Base-by-base conservation (phyloP, 1,140 invertebrate species). In the Orchesella cincta region DNA sequence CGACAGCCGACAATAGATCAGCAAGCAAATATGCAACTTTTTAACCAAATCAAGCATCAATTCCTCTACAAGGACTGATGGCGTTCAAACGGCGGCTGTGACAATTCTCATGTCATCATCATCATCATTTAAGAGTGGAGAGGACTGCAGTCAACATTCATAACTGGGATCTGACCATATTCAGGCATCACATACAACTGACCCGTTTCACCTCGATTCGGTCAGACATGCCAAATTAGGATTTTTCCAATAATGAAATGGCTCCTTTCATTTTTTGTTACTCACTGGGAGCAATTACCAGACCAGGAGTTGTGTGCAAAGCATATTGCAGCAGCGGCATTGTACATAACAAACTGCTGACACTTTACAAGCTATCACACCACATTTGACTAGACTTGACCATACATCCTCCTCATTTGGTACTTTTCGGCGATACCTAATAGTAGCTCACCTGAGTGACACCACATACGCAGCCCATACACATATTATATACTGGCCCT, bases 151-250 rank as follows among this genome's bases (percentile, higher is more conserved):
- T 46, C 18, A 57, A 26, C 62, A 67, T 29, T 67, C 62, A 67
- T 67, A 67, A 67, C 62, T 14, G 62, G 62, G 26, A 67, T n/a
- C 52, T 18, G 52, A 14, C 62, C 62, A 67, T 67, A 67, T 67
- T 67, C 62, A 67, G 62, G 12, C 62, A 67, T 67, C 23, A 3
- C 23, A 67, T 67, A 67, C 62, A 67, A 67, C 62, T 67, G 62
- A 67, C 62, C 62, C 62, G 62, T 67, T 67, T 67, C 62, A 67
- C 62, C 62, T 67, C 33, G 28, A 67, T 67, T 67, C 62, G 62
- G 62, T 33, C 62, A 26, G 62, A 29, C 62, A 29, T 67, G 62
- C 62, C 62, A 67, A 67, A 67, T 67, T 67, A 31, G 62, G 62
- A 29, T 12, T 18, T 67, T 67, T 67, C 62, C 62, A 67, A 67